phyloP scores from a whole-genome alignment of 2,888 invertebrate genomes.

The Blastobasis adustella region DNA sequence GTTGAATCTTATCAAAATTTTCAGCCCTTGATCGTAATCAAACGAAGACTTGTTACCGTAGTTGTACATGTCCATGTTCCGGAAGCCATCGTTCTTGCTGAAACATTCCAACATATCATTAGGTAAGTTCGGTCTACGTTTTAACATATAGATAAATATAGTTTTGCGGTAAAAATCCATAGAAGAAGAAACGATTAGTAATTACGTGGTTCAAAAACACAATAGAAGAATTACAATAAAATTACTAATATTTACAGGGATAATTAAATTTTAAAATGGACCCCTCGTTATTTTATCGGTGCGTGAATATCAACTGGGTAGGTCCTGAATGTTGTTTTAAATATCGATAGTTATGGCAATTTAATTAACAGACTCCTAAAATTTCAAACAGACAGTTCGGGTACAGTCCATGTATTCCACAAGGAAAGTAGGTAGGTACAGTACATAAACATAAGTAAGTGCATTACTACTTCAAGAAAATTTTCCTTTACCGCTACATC shows the following conservation, averaged over 20 bases:
- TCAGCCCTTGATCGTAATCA: slow-evolving; percentile 58
- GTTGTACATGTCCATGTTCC: slow-evolving; percentile 49
- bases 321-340: no score
- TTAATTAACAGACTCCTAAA: neutral
- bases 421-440: no score
- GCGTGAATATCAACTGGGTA: no score
- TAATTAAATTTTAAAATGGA: neutral
- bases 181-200: no score
- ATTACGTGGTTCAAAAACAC: no score
- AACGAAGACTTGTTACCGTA: slow-evolving; percentile 60
- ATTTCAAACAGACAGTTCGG: neutral
- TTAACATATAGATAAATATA: neutral
- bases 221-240: no score
- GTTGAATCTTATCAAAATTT: slow-evolving; percentile 46
- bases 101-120: slow-evolving; percentile 14
- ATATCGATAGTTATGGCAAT: neutral
- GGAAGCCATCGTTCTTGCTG: slow-evolving; percentile 26
- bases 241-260: neutral
- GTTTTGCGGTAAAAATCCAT: neutral
- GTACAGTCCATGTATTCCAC: neutral
- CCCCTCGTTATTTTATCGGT: neutral
- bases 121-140: no score
- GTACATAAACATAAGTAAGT: no score
- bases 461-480: no score
- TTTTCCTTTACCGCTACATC: no score